phyloP scores from a whole-genome alignment of 2,888 invertebrate genomes.

The Acrocyrtus sp. region DNA sequence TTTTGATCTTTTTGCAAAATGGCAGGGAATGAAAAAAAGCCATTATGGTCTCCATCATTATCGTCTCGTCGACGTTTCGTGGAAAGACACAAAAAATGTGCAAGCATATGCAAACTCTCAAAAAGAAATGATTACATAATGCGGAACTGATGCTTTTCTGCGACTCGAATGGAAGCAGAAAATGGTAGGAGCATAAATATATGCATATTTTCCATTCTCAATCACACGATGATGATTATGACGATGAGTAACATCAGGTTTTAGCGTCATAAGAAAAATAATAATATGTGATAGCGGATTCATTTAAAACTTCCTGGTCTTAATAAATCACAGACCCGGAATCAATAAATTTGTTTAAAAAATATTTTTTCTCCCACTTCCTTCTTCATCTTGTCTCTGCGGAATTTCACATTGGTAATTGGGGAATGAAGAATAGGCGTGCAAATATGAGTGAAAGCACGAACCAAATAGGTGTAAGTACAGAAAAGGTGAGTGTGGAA shows the following conservation, averaged over 20 bases:
- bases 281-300: constrained; percentile 10
- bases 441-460: too few species aligned
- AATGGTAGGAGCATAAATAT: too few species aligned
- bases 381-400: too few species aligned
- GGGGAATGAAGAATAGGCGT: too few species aligned
- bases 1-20: constrained; percentile 30
- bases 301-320: constrained; percentile 47
- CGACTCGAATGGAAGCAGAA: too few species aligned
- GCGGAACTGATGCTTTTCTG: constrained; percentile 31
- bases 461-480: too few species aligned
- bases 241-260: background rate
- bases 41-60: constrained; percentile 2
- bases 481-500: too few species aligned
- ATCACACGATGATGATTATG: background rate
- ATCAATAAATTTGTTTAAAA: constrained; percentile 37
- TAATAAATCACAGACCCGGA: constrained; percentile 38
- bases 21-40: constrained; percentile 10
- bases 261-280: background rate
- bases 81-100: background rate
- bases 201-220: background rate
- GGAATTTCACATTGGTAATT: too few species aligned
- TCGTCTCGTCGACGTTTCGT: background rate
- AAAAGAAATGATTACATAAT: constrained; percentile 48
- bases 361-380: constrained; percentile 33
- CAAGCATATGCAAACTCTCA: background rate